phyloP scores from a whole-genome alignment of 2,888 invertebrate species.

The Philhelius pedissequus region DNA sequence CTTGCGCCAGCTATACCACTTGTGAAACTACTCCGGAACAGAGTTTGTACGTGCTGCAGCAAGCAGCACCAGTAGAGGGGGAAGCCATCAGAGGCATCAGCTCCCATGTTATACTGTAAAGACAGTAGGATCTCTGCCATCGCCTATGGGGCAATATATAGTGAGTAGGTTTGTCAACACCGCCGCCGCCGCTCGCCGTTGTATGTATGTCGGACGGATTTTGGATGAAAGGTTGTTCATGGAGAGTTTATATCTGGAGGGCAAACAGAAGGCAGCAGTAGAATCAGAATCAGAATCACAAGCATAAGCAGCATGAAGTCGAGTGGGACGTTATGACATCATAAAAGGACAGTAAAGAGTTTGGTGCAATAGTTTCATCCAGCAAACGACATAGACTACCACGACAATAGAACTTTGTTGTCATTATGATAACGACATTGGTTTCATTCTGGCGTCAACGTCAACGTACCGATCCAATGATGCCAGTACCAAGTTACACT shows the following conservation, averaged over 20 bases:
- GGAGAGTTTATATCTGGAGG: constrained; percentile 35
- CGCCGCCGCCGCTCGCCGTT: too few species aligned
- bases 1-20: constrained; percentile 36
- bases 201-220: not conserved
- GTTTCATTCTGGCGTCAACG: constrained; percentile 58
- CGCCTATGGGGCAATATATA: constrained; percentile 14
- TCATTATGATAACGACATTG: constrained; percentile 65
- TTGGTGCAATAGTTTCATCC: constrained; percentile 20
- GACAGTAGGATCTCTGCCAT: constrained; percentile 28
- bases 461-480: constrained; percentile 35
- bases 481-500: not conserved
- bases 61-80: not conserved
- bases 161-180: constrained; percentile 53
- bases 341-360: constrained; percentile 43
- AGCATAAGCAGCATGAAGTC: constrained; percentile 13
- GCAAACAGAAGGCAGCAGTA: constrained; percentile 37
- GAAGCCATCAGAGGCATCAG: constrained; percentile 69
- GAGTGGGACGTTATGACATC: constrained; percentile 60
- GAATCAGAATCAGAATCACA: constrained; percentile 7
- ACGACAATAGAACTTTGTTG: constrained; percentile 59
- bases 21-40: constrained; percentile 51
- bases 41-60: constrained; percentile 32
- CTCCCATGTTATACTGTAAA: constrained; percentile 58
- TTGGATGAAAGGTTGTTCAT: constrained; percentile 3
- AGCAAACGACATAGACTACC: constrained; percentile 18